Conservation (phyloP, 2,113 vertebrate species). For the Tinamus guttatus region DNA sequence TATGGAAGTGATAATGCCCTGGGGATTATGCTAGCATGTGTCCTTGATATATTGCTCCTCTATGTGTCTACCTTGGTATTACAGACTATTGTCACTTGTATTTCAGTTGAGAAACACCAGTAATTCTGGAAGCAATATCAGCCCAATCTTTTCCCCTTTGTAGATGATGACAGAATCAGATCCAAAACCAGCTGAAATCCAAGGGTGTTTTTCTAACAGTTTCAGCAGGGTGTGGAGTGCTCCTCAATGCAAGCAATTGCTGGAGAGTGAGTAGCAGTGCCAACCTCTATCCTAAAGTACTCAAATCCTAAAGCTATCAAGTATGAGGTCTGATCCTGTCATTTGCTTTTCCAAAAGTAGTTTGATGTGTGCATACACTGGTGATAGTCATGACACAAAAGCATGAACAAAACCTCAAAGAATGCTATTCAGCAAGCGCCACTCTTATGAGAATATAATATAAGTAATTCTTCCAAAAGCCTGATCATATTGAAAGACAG, state of each 20-base stretch:
- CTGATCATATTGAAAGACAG: neutral
- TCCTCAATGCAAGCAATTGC: neutral
- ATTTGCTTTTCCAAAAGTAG: rapidly evolving
- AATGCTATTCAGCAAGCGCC: neutral
- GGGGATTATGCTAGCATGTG: neutral
- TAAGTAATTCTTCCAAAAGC: neutral
- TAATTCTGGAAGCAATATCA: neutral
- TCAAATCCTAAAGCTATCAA: neutral
- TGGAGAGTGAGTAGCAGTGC: neutral
- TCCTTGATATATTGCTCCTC: neutral
- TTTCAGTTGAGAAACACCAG: neutral
- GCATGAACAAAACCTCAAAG: neutral
- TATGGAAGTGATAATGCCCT: neutral
- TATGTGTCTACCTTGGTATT: neutral
- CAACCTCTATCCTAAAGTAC: neutral
- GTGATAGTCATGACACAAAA: neutral
- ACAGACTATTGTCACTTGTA: neutral
- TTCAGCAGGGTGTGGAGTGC: neutral
- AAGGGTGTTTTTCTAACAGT: neutral
- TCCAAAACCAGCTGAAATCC: neutral
- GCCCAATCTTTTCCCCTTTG: rapidly evolving
- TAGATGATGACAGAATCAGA: neutral
- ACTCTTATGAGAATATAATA: neutral
- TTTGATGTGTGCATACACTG: neutral
- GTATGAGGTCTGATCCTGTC: neutral